Evolutionary conservation across 2,113 vertebrate species (phyloP).

Genomic region (Dissostichus mawsoni): DNA sequence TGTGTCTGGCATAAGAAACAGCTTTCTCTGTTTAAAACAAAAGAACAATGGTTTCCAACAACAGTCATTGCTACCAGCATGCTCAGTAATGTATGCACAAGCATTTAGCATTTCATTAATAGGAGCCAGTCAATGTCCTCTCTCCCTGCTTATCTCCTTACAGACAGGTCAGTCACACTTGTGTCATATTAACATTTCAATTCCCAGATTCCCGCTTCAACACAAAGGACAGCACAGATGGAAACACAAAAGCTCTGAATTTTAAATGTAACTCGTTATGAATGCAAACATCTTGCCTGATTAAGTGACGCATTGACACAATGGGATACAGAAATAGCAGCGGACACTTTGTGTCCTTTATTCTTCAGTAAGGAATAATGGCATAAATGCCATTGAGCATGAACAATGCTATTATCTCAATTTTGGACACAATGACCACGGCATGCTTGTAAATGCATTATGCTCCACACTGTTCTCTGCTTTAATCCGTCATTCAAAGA

Average conservation of each 20-base stretch:
- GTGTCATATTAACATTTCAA: constrained; percentile 75
- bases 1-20: background rate
- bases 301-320: constrained; percentile 29
- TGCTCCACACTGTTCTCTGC: constrained; percentile 16
- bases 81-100: constrained; percentile 9
- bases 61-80: background rate
- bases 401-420: constrained; percentile 20
- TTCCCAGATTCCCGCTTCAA: constrained; percentile 60
- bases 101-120: constrained; percentile 33
- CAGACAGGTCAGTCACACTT: constrained; percentile 64
- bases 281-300: constrained; percentile 27
- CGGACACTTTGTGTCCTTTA: constrained; percentile 15
- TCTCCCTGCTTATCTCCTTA: constrained; percentile 54
- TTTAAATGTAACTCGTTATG: constrained; percentile 44
- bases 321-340: constrained; percentile 9
- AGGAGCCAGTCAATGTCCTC: constrained; percentile 49
- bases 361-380: constrained; percentile 19
- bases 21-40: background rate
- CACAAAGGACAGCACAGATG: constrained; percentile 53
- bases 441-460: constrained; percentile 13
- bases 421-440: constrained; percentile 3
- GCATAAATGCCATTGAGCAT: constrained; percentile 26
- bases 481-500: constrained; percentile 61
- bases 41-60: background rate
- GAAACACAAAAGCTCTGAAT: constrained; percentile 18